phyloP scores from a whole-genome alignment of 2,888 invertebrate species.

The Cyclophora albipunctata region DNA sequence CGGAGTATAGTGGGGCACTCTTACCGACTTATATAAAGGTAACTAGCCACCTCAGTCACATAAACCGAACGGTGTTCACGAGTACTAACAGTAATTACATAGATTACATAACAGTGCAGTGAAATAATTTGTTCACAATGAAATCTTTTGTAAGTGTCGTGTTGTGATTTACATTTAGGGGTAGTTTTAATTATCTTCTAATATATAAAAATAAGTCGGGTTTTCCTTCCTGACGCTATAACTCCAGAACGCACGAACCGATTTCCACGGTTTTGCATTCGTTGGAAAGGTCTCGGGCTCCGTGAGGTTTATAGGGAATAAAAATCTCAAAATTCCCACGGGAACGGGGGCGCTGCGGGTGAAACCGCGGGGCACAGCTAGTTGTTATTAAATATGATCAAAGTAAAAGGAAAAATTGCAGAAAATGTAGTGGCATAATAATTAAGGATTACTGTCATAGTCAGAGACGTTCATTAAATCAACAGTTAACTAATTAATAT shows the following conservation, averaged over 20 bases:
- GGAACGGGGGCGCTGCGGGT: no score
- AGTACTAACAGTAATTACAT: constrained; percentile 20
- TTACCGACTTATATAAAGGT: constrained; percentile 50
- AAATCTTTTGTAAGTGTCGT: constrained; percentile 57
- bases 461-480: no score
- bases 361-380: no score
- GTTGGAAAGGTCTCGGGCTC: no score
- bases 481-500: no score
- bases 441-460: no score
- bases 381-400: not conserved
- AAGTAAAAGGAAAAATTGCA: not conserved
- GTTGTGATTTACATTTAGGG: constrained; percentile 4
- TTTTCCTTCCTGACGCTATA: no score
- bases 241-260: no score
- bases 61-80: constrained; percentile 37
- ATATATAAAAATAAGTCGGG: no score
- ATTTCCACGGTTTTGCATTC: no score
- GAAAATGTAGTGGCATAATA: not conserved
- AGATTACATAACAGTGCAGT: constrained; percentile 18
- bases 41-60: constrained; percentile 29
- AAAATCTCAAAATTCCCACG: no score
- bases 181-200: not conserved
- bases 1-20: constrained; percentile 39
- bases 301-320: no score
- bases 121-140: constrained; percentile 32